Conservation (phyloP, 1,140 invertebrate species). For the Euura saliciscinereae region DNA sequence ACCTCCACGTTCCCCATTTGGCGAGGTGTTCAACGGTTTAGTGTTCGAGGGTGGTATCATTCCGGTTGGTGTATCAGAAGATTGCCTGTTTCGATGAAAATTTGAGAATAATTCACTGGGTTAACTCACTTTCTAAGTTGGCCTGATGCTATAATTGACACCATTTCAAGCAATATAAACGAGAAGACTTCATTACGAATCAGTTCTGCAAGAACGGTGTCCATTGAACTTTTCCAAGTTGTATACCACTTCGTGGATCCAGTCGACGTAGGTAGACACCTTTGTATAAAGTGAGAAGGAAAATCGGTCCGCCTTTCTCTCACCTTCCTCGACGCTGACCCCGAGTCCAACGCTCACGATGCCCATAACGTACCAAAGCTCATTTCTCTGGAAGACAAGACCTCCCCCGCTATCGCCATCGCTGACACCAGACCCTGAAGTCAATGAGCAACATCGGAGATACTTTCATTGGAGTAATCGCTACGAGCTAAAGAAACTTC, state of each 20-base stretch:
- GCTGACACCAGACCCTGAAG: constrained; percentile 52
- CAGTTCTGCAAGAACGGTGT: no score
- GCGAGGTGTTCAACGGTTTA: no score
- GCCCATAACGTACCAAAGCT: constrained; percentile 49
- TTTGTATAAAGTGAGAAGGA: constrained; percentile 49
- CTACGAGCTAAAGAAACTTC: not conserved
- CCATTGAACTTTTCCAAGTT: constrained; percentile 32
- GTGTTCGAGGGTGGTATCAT: no score
- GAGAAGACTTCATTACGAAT: no score
- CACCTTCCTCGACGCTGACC: constrained; percentile 23
- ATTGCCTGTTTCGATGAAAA: no score
- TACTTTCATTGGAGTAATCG: not conserved
- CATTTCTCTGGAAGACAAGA: constrained; percentile 41
- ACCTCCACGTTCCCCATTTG: no score
- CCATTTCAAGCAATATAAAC: no score
- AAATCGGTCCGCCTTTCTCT: constrained; percentile 39
- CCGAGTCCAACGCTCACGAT: constrained; percentile 52
- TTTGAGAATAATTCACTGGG: no score
- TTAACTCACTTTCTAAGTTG: no score
- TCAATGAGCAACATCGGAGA: not conserved
- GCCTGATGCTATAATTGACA: no score
- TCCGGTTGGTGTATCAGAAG: no score
- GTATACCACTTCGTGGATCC: constrained; percentile 46
- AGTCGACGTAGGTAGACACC: constrained; percentile 44
- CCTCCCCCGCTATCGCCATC: constrained; percentile 57